Evolutionary conservation across 2,113 vertebrate genomes (phyloP).

Genomic region (Sprattus sprattus): DNA sequence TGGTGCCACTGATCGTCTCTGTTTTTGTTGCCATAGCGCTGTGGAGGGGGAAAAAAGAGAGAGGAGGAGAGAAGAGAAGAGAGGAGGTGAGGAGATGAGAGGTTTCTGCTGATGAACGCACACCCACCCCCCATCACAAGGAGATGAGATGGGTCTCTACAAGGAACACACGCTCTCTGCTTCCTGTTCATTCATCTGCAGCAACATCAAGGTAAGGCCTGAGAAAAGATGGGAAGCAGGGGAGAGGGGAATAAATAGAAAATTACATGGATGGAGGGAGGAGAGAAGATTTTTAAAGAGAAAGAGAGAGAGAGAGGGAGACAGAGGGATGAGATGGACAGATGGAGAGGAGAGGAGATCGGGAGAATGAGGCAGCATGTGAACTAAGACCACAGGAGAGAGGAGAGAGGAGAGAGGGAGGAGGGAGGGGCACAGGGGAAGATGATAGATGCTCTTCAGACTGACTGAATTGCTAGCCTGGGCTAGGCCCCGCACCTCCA

Average conservation of each 20-base stretch:
- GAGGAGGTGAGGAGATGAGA: slow-evolving; percentile 23
- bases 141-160: slow-evolving; percentile 40
- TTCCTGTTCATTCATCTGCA: slow-evolving; percentile 14
- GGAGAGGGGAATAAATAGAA: not conserved
- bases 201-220: not conserved
- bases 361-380: slow-evolving; percentile 8
- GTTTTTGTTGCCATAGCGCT: slow-evolving; percentile 42
- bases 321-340: not conserved
- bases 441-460: slow-evolving; percentile 22
- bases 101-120: slow-evolving; percentile 4
- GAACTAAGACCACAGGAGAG: not conserved
- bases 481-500: not conserved
- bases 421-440: slow-evolving; percentile 24
- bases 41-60: not conserved
- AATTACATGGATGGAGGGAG: slow-evolving; percentile 42
- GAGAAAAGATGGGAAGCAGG: not conserved
- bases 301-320: not conserved
- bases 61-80: slow-evolving; percentile 20
- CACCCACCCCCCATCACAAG: slow-evolving; percentile 30
- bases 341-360: slow-evolving; percentile 10
- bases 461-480: not conserved
- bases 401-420: not conserved
- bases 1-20: slow-evolving; percentile 34
- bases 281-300: not conserved
- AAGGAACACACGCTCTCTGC: slow-evolving; percentile 15